phyloP scores from a whole-genome alignment of 1,140 invertebrate genomes.

The Tetramorium parvispinum region DNA sequence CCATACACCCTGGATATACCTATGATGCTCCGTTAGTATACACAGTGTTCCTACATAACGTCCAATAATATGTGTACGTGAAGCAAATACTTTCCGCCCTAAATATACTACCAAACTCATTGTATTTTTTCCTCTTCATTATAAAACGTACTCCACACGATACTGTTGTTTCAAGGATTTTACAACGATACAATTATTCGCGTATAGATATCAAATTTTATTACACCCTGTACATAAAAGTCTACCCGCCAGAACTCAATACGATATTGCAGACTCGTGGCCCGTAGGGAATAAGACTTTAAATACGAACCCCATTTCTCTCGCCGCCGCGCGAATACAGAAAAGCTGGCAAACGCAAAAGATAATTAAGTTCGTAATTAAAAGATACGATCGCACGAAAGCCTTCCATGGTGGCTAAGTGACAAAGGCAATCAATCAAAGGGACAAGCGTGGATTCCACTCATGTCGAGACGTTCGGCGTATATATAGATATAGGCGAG shows the following conservation, averaged over 20 bases:
- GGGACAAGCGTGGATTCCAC: constrained; percentile 71
- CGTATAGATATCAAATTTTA: constrained; percentile 15
- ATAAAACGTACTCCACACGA: not conserved
- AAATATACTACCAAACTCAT: not conserved
- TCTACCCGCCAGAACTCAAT: constrained; percentile 43
- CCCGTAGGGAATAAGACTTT: constrained; percentile 77
- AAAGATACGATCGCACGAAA: constrained; percentile 73
- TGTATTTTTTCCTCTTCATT: not conserved
- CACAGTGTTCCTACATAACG: constrained; percentile 56
- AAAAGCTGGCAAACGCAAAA: constrained; percentile 62
- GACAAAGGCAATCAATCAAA: constrained; percentile 83
- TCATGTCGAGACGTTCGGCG: constrained; percentile 64
- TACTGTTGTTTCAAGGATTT: not conserved
- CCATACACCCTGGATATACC: constrained; percentile 64
- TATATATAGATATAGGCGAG: constrained; percentile 36
- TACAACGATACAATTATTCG: constrained; percentile 2
- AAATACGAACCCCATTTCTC: constrained; percentile 60
- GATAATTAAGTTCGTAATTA: constrained; percentile 81
- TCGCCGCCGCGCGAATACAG: constrained; percentile 26
- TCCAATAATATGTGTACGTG: constrained; percentile 42
- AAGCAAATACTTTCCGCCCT: not conserved
- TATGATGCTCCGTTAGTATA: constrained; percentile 55
- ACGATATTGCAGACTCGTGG: constrained; percentile 39
- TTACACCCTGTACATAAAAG: constrained; percentile 60
- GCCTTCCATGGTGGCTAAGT: constrained; percentile 76